Conservation (phyloP, 1,140 invertebrate species). For the Hyles vespertilio region DNA sequence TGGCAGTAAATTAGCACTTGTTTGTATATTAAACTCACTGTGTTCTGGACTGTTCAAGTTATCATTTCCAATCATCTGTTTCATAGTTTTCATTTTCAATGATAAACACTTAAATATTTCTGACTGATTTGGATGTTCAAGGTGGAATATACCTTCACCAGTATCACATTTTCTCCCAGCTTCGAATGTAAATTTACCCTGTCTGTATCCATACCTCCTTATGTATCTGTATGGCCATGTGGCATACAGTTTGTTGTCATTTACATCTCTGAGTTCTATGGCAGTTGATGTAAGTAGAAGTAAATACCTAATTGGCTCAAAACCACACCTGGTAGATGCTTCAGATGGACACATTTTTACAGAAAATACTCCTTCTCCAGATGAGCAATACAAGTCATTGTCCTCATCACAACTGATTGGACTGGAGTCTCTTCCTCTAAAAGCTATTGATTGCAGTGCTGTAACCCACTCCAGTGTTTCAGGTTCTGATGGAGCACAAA, state of each 20-base stretch:
- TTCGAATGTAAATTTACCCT: slow-evolving; percentile 91
- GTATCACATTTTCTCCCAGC: slow-evolving; percentile 92
- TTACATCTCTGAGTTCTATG: slow-evolving; percentile 83
- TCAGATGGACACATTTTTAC: slow-evolving; percentile 87
- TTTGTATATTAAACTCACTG: slow-evolving; percentile 84
- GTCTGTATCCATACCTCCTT: slow-evolving; percentile 87
- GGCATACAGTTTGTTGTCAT: slow-evolving; percentile 80
- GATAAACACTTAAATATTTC: slow-evolving; percentile 88
- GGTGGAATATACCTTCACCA: slow-evolving; percentile 88
- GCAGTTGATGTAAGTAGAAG: slow-evolving; percentile 83
- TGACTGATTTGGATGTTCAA: slow-evolving; percentile 86
- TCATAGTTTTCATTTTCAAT: slow-evolving; percentile 90
- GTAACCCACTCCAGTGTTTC: slow-evolving; percentile 86
- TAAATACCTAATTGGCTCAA: slow-evolving; percentile 83
- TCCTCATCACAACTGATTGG: slow-evolving; percentile 86
- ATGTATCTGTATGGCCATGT: slow-evolving; percentile 94
- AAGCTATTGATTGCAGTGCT: slow-evolving; percentile 88
- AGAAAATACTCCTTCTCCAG: slow-evolving; percentile 86
- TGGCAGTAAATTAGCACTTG: slow-evolving; percentile 83
- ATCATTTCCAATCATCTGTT: slow-evolving; percentile 84
- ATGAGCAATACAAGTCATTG: slow-evolving; percentile 90
- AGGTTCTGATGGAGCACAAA: slow-evolving; percentile 82
- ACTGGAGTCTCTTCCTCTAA: slow-evolving; percentile 80
- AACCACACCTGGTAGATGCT: slow-evolving; percentile 83
- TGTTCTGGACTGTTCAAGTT: slow-evolving; percentile 80